A percentile compares a stretch with the other conserved stretches of the same genome.
Conservation (phyloP, 2,888 invertebrate species). For the Tachina lurida region DNA sequence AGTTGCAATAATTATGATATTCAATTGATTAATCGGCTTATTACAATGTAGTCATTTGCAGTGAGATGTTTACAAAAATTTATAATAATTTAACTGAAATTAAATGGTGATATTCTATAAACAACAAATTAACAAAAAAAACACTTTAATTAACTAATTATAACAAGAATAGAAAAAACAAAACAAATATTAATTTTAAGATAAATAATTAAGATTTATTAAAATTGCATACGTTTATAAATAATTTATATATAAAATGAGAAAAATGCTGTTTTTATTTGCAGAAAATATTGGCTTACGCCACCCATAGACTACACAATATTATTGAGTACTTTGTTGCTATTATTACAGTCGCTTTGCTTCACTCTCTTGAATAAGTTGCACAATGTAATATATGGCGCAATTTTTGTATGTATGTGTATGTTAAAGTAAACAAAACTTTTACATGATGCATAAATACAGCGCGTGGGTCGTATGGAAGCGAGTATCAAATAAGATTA, state of each 20-base stretch:
- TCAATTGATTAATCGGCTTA: conserved; percentile 45
- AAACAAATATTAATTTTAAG: conserved; percentile 60
- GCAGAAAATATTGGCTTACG: not conserved
- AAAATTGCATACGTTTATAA: conserved; percentile 70
- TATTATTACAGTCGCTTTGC: too few relatives aligned
- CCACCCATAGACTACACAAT: too few relatives aligned
- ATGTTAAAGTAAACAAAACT: too few relatives aligned
- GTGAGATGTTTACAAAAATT: conserved; percentile 43
- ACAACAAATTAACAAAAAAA: conserved; percentile 55
- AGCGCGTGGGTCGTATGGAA: too few relatives aligned
- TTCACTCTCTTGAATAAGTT: too few relatives aligned
- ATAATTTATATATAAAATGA: conserved; percentile 66
- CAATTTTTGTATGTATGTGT: too few relatives aligned
- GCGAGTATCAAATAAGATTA: too few relatives aligned
- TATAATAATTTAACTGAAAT: conserved; percentile 65
- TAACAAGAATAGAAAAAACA: conserved; percentile 31
- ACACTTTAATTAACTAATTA: conserved; percentile 44
- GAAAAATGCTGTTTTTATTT: conserved; percentile 56
- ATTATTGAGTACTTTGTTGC: too few relatives aligned
- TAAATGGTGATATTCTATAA: conserved; percentile 71
- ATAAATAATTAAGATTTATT: conserved; percentile 61
- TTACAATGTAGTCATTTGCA: conserved; percentile 56
- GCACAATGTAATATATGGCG: too few relatives aligned
- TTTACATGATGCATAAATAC: too few relatives aligned
- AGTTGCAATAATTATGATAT: not conserved